Evolutionary conservation across 2,113 vertebrate species (phyloP).

Genomic region (Empidonax traillii): DNA sequence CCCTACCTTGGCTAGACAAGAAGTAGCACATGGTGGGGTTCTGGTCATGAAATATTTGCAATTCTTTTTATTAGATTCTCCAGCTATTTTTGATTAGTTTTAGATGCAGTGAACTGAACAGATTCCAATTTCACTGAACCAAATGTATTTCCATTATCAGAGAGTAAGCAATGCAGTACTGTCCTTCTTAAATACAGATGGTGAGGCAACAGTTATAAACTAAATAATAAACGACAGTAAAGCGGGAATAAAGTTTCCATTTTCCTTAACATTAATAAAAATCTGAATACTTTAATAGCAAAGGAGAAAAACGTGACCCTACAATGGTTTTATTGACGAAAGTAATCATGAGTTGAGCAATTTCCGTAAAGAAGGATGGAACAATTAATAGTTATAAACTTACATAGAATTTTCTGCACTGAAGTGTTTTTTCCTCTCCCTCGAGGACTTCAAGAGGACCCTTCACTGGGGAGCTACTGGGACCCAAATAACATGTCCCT

Average conservation of each 20-base stretch:
- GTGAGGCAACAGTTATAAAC: not conserved
- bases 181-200: not conserved
- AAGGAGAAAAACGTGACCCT: not conserved
- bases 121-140: not conserved
- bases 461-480: not conserved
- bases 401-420: not conserved
- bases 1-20: not conserved
- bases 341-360: not conserved
- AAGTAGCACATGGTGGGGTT: not conserved
- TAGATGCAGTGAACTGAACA: not conserved
- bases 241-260: not conserved
- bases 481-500: not conserved
- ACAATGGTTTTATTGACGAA: not conserved
- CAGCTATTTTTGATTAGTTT: slow-evolving; percentile 15
- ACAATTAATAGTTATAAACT: not conserved
- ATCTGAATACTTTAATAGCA: not conserved
- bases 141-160: not conserved
- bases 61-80: not conserved
- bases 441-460: not conserved
- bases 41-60: not conserved
- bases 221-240: not conserved
- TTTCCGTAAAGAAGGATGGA: not conserved
- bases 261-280: not conserved
- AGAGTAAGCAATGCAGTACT: not conserved
- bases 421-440: not conserved